Evolutionary conservation across 2,888 invertebrate genomes (phyloP).

Genomic region (Torymus tubicola): DNA sequence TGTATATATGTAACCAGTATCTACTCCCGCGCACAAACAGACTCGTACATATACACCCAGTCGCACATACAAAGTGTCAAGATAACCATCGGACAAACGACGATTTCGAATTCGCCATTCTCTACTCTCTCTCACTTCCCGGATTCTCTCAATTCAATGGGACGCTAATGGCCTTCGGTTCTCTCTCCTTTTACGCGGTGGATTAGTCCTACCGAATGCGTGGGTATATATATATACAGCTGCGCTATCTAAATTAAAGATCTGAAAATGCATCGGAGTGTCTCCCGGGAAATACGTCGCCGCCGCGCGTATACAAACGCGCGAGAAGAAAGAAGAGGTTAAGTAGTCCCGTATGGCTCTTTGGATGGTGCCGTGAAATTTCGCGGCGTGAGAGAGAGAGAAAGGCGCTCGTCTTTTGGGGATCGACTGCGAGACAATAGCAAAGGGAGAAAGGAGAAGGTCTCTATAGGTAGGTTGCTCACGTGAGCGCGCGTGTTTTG

Average conservation of each 20-base stretch:
- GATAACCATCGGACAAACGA: constrained; percentile 34
- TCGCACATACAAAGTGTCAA: neutral
- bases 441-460: no score
- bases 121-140: neutral
- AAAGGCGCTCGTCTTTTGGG: no score
- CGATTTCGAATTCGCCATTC: neutral
- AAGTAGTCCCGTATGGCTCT: constrained; percentile 30
- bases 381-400: no score
- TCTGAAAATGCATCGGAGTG: constrained; percentile 7
- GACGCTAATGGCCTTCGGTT: constrained; percentile 42
- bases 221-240: no score
- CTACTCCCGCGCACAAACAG: no score
- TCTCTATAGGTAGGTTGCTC: no score
- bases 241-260: constrained; percentile 55
- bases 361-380: constrained; percentile 11
- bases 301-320: constrained; percentile 37
- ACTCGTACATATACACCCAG: constrained; percentile 12
- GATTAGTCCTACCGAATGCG: constrained; percentile 21
- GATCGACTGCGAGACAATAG: no score
- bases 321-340: constrained; percentile 9
- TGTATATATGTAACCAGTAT: no score
- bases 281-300: constrained; percentile 27
- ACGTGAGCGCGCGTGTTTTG: no score
- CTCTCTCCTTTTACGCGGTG: constrained; percentile 25
- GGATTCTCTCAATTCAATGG: neutral